phyloP scores from a whole-genome alignment of 2,113 vertebrate species.

The Melanerpes formicivorus region DNA sequence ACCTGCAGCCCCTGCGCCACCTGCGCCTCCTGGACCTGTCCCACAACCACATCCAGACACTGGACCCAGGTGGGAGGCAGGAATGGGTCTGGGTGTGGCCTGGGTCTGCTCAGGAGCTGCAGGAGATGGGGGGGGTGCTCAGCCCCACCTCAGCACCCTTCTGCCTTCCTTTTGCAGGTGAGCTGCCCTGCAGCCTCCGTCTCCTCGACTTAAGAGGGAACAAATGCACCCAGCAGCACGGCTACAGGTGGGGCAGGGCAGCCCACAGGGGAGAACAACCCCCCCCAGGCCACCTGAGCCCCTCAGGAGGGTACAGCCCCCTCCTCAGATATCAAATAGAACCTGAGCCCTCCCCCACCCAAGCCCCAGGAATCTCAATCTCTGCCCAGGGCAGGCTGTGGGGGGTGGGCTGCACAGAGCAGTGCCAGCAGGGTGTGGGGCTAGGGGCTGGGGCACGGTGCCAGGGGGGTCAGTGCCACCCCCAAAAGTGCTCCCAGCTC shows the following conservation, averaged over 20 bases:
- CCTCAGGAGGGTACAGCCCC: neutral
- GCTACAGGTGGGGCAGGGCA: slow-evolving; percentile 70
- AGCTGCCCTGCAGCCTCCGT: slow-evolving; percentile 71
- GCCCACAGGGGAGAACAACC: neutral
- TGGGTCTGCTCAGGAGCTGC: neutral
- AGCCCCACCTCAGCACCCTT: neutral
- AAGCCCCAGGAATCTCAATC: neutral
- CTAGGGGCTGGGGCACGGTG: neutral
- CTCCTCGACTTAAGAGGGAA: slow-evolving; percentile 76
- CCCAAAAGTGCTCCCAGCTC: neutral
- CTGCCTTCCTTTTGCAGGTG: slow-evolving; percentile 47
- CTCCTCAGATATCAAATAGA: neutral
- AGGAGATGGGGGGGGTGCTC: neutral
- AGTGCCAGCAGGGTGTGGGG: neutral
- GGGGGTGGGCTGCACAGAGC: neutral
- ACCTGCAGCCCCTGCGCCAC: slow-evolving; percentile 61
- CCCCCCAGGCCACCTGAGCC: neutral
- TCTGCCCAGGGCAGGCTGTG: too few relatives aligned
- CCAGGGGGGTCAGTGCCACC: neutral
- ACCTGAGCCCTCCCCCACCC: neutral
- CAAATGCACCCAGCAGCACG: slow-evolving; percentile 32
- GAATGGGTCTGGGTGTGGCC: rapidly evolving
- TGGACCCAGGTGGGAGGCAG: slow-evolving; percentile 65
- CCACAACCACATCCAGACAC: slow-evolving; percentile 68
- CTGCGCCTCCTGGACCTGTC: slow-evolving; percentile 76